A percentile compares a stretch with the other conserved stretches of the same genome.
phyloP scores from a whole-genome alignment of 2,113 vertebrate species.

The Heteronetta atricapilla region DNA sequence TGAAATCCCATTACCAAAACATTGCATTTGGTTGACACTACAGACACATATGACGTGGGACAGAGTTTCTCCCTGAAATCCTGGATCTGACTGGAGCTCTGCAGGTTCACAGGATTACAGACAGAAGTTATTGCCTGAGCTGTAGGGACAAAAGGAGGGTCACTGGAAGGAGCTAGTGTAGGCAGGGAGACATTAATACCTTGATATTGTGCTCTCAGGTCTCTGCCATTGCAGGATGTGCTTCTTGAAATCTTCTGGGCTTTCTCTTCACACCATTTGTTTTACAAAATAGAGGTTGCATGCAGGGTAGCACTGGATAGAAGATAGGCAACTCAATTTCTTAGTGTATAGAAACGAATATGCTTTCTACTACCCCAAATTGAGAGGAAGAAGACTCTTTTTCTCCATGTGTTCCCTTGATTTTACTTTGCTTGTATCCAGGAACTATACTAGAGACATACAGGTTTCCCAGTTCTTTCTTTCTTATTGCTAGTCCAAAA shows the following conservation, averaged over 20 bases:
- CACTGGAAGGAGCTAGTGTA: background rate
- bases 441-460: background rate
- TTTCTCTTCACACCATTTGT: background rate
- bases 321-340: background rate
- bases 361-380: background rate
- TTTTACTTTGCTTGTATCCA: background rate
- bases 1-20: background rate
- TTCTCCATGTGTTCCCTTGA: background rate
- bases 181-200: background rate
- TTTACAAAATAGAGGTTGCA: background rate
- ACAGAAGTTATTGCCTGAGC: background rate
- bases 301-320: background rate
- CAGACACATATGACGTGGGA: background rate
- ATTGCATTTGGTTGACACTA: background rate
- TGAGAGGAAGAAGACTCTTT: background rate
- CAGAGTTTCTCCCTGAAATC: background rate
- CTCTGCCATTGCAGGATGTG: background rate
- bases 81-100: background rate
- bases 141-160: background rate
- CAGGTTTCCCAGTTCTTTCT: background rate
- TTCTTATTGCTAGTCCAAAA: background rate
- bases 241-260: background rate
- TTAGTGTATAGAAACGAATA: background rate
- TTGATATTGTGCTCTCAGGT: background rate
- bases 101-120: background rate